Conservation (phyloP, 2,888 invertebrate species). For the Drosophila kambysellisi region DNA sequence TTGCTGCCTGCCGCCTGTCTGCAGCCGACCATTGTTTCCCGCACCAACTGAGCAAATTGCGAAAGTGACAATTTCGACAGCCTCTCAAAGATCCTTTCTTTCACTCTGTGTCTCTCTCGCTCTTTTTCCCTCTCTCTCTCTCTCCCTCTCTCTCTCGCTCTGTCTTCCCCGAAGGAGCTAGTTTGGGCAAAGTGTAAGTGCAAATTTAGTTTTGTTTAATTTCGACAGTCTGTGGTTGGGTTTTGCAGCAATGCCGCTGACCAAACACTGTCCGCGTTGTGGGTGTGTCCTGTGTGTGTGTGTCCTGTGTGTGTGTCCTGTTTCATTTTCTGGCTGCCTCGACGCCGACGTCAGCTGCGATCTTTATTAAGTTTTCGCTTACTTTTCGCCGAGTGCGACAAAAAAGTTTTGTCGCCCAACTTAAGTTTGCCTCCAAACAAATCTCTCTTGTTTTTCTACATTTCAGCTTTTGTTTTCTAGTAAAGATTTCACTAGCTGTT, state of each 20-base stretch:
- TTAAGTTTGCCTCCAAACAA: slow-evolving; percentile 69
- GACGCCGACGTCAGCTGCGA: slow-evolving; percentile 68
- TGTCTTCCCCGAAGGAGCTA: slow-evolving; percentile 3
- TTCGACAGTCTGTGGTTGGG: slow-evolving; percentile 72
- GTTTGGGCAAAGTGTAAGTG: slow-evolving; percentile 70
- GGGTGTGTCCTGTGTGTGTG: slow-evolving; percentile 31
- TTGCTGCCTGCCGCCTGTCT: slow-evolving; percentile 9
- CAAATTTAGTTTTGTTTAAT: slow-evolving; percentile 81
- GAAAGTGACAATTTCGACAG: slow-evolving; percentile 81
- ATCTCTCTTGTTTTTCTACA: slow-evolving; percentile 75
- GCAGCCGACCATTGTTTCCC: slow-evolving; percentile 59
- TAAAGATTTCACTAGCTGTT: slow-evolving; percentile 75
- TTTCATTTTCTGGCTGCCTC: slow-evolving; percentile 3
- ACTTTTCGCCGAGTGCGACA: slow-evolving; percentile 79
- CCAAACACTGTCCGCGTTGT: slow-evolving; percentile 14
- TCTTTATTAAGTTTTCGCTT: slow-evolving; percentile 82
- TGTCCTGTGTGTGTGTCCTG: slow-evolving; percentile 27
- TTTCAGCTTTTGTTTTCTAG: slow-evolving; percentile 81
- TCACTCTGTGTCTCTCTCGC: neutral
- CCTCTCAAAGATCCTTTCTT: slow-evolving; percentile 32
- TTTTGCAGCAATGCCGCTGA: slow-evolving; percentile 25
- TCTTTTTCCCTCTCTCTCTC: neutral
- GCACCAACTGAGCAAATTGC: slow-evolving; percentile 70
- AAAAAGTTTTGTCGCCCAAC: slow-evolving; percentile 63
- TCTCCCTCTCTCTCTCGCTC: neutral